These are phyloP conservation scores for Dioctria rufipes DNA, from an alignment of 2,888 invertebrate genomes.

Conservation along the genomic window DNA sequence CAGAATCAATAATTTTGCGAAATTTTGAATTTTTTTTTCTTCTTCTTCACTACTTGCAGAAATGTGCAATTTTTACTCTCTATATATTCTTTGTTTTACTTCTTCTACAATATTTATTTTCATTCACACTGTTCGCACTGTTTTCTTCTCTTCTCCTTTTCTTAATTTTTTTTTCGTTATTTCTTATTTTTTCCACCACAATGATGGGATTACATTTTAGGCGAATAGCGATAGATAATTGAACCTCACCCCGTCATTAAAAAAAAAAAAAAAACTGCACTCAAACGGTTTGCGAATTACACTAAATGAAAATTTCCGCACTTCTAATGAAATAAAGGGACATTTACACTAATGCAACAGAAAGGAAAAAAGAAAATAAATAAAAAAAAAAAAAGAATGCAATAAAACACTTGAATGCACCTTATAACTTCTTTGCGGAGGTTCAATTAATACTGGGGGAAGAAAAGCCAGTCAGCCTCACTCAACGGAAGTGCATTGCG, in stretches of 20 bases:
- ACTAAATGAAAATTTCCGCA: no score
- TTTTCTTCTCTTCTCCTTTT: not conserved
- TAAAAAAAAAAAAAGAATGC: slow-evolving; percentile 8
- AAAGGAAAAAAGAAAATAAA: not conserved
- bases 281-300: not conserved
- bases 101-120: not conserved
- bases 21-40: slow-evolving; percentile 7
- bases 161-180: not conserved
- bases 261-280: slow-evolving; percentile 8
- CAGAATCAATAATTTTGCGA: slow-evolving; percentile 44
- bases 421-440: slow-evolving; percentile 23
- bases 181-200: no score
- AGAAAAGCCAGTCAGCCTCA: slow-evolving; percentile 14
- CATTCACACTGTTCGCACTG: not conserved
- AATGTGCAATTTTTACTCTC: not conserved
- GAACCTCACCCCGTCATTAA: not conserved
- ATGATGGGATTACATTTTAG: no score
- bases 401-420: slow-evolving; percentile 34
- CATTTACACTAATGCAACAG: not conserved
- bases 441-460: slow-evolving; percentile 27
- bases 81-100: not conserved
- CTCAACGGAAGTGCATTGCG: slow-evolving; percentile 51
- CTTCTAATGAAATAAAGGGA: no score
- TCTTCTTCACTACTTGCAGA: not conserved
- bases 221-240: not conserved